Evolutionary conservation across 2,113 vertebrate species (phyloP).

Genomic region (Pelvicachromis taeniatus): DNA sequence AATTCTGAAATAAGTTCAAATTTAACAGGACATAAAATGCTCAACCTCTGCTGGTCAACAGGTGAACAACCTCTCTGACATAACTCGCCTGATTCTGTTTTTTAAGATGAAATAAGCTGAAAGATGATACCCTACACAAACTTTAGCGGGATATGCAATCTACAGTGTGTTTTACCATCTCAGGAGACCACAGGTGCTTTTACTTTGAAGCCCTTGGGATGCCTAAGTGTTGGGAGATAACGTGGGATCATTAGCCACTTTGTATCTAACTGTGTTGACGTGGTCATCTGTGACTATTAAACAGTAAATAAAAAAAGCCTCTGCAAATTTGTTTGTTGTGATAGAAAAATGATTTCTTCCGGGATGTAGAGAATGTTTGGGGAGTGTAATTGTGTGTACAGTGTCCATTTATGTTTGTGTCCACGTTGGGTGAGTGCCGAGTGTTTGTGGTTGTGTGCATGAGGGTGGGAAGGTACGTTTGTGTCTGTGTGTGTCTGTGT

Average conservation of each 20-base stretch:
- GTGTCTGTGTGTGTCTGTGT: too few relatives aligned
- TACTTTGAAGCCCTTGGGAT: background rate
- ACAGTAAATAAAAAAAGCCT: background rate
- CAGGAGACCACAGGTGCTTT: background rate
- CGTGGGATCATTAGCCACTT: background rate
- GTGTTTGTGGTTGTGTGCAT: too few relatives aligned
- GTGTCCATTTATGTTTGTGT: too few relatives aligned
- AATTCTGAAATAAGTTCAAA: slow-evolving; percentile 41
- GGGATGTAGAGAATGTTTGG: too few relatives aligned
- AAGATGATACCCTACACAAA: background rate
- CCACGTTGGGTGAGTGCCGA: too few relatives aligned
- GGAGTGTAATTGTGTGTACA: too few relatives aligned
- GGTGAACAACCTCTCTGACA: background rate
- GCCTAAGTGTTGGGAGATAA: background rate
- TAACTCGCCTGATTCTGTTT: background rate
- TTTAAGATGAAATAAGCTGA: background rate
- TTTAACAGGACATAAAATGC: background rate
- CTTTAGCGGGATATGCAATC: background rate
- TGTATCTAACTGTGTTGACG: background rate
- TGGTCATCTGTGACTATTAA: background rate
- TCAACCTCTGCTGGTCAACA: background rate
- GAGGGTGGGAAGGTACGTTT: too few relatives aligned
- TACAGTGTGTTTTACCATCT: background rate
- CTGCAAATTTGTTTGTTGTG: background rate
- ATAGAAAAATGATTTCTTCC: background rate